Evolutionary conservation across 1,140 invertebrate species (phyloP), one percentile per base, ranked within the genome.

Genomic region (Lineus longissimus): DNA sequence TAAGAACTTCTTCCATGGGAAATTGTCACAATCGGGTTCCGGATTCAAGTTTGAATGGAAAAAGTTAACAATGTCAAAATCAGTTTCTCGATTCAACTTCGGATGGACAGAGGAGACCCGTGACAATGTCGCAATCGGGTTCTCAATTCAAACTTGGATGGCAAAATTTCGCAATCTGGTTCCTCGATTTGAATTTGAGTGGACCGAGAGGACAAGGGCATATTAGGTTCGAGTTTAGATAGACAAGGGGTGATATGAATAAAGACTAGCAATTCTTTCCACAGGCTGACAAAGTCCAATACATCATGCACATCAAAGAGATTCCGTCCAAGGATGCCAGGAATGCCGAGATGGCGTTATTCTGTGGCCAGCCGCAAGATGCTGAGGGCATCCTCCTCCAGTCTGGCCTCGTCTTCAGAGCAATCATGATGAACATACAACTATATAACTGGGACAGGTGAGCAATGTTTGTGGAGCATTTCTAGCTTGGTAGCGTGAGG

Each of bases 231-330:
- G n/a, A n/a, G n/a, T n/a, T n/a, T n/a, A n/a, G n/a, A n/a, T n/a
- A n/a, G n/a, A n/a, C n/a, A n/a, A n/a, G n/a, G n/a, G n/a, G n/a
- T n/a, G n/a, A n/a, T n/a, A n/a, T n/a, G n/a, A n/a, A n/a, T n/a
- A n/a, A n/a, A n/a, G n/a, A n/a, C n/a, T n/a, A n/a, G n/a, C n/a
- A n/a, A n/a, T n/a, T 69, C 33, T 29, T 57, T 55, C 19, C 55
- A 27, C 61, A 84, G 85, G 89, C 88, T 54, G 93, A 97, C 72
- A 95, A 96, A 87, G 94, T 97, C 0, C 86, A 89, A 70, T 94
- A 92, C 75, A 89, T 97, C 59, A 88, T 90, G 75, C 87, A 92
- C 70, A 88, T 96, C 25, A 91, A 93, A 78, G 77, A 84, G 59
- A 80, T 86, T 27, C 81, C 84, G 19, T 73, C 81, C n/a, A 84